Evolutionary conservation across 2,113 vertebrate species (phyloP).

Genomic region (Falcunculus frontatus): DNA sequence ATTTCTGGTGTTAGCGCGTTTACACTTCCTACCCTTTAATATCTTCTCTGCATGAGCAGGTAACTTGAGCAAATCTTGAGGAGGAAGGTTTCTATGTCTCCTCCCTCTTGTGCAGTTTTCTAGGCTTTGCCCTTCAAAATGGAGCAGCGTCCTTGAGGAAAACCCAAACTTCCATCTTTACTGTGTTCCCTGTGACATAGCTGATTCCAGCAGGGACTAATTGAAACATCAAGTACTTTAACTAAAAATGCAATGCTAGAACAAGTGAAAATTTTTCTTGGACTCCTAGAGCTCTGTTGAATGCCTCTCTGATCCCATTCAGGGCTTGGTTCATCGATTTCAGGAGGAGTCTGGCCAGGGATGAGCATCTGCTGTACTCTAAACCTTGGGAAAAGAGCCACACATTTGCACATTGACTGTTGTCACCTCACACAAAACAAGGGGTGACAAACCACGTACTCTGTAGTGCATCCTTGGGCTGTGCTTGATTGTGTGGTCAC

Average conservation of each 20-base stretch:
- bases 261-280: background rate
- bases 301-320: background rate
- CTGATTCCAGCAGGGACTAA: background rate
- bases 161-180: background rate
- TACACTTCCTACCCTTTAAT: background rate
- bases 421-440: background rate
- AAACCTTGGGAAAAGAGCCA: background rate
- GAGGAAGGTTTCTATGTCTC: background rate
- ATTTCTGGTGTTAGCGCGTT: background rate
- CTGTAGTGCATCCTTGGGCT: background rate
- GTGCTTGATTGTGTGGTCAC: background rate
- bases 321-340: background rate
- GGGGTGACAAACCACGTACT: fast-evolving
- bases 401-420: fast-evolving
- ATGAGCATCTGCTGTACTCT: background rate
- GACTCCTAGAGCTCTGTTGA: background rate
- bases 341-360: background rate
- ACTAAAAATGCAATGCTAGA: background rate
- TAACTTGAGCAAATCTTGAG: background rate
- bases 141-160: background rate
- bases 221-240: background rate
- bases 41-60: background rate
- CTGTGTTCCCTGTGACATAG: background rate
- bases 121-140: background rate
- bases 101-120: background rate